Conservation (phyloP, 2,888 invertebrate genomes). For the Periphyllus acericola region DNA sequence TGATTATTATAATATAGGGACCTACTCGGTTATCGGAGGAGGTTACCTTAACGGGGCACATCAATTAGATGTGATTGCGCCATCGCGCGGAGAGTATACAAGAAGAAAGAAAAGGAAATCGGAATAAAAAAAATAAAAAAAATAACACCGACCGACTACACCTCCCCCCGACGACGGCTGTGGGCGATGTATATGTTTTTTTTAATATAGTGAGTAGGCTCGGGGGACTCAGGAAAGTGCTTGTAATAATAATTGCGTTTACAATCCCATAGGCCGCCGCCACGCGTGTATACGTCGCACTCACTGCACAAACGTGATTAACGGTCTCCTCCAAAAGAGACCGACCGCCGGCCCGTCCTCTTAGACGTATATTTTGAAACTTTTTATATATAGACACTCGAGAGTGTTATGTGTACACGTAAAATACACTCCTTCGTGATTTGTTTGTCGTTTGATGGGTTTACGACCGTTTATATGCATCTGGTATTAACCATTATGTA, state of each 20-base stretch:
- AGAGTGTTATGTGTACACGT: not conserved
- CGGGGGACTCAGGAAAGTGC: slow-evolving; percentile 44
- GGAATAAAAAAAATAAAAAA: slow-evolving; percentile 10
- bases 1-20: slow-evolving; percentile 15
- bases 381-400: not conserved
- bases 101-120: slow-evolving; percentile 31
- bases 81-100: not conserved
- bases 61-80: slow-evolving; percentile 44
- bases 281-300: not conserved
- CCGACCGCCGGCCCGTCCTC: not conserved
- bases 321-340: slow-evolving; percentile 10
- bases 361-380: slow-evolving; percentile 7
- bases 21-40: slow-evolving; percentile 26
- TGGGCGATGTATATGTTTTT: slow-evolving; percentile 32
- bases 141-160: not conserved
- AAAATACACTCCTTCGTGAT: not conserved
- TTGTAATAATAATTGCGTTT: slow-evolving; percentile 48
- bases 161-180: slow-evolving; percentile 3
- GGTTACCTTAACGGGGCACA: slow-evolving; percentile 50
- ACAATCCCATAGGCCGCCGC: slow-evolving; percentile 3
- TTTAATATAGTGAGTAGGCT: slow-evolving; percentile 43
- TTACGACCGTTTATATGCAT: not conserved
- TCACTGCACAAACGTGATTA: slow-evolving; percentile 26
- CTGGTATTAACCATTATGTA: not conserved
- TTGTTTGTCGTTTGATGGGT: not conserved